Evolutionary conservation across 2,797 vertebrate species (phyloP).

Genomic region (Nyctibius grandis): DNA sequence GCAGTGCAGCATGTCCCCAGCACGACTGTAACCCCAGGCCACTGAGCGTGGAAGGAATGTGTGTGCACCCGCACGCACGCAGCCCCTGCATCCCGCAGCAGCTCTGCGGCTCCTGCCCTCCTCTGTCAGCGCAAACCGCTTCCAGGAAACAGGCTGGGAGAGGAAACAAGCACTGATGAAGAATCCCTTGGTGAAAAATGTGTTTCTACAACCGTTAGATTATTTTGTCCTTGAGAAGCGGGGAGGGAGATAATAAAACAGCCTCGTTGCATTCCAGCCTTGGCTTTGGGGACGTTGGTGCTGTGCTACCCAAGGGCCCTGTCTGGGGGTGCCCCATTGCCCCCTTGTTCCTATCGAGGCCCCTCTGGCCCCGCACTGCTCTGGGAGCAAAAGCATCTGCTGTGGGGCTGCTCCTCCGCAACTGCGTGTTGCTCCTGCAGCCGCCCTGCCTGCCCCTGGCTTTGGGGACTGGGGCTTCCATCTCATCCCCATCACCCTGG

Average conservation of each 20-base stretch:
- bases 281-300: background rate
- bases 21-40: accelerated
- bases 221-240: background rate
- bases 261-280: background rate
- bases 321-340: background rate
- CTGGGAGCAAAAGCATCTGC: background rate
- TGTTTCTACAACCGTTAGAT: background rate
- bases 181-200: constrained; percentile 1
- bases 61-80: background rate
- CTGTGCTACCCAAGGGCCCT: background rate
- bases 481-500: accelerated
- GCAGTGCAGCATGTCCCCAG: accelerated
- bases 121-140: background rate
- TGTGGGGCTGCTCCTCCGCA: background rate
- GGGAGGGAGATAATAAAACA: background rate
- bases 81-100: background rate
- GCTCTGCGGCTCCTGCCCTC: background rate
- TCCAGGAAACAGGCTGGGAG: constrained; percentile 1
- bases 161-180: background rate
- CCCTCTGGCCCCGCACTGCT: background rate
- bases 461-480: background rate
- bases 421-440: background rate
- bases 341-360: background rate
- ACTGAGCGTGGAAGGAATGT: accelerated
- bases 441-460: background rate